Base-by-base conservation (phyloP, 1,140 invertebrate genomes). In the Drosophila mojavensis region DNA sequence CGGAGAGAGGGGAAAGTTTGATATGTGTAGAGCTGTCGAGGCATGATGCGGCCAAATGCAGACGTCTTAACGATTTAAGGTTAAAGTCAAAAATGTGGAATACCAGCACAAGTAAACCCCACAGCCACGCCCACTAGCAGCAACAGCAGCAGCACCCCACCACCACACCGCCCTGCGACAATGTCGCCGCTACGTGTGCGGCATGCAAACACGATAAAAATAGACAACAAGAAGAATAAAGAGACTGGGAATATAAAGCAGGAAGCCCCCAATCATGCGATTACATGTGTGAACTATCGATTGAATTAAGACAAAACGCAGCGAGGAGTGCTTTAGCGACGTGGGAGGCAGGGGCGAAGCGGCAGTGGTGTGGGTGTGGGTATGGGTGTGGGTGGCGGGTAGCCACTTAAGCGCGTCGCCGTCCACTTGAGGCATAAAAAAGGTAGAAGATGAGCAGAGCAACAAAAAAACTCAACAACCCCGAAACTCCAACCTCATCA, bases 201-300 rank as follows among this genome's bases (percentile, higher is more conserved):
- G 83, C 72, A 88, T 88, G 84, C 80, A 89, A 88, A 82, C 64
- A 59, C 7, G 39, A 59, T 48, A 61, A 53, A 77, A 67, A 45
- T 50, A 70, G 61, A 54, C 48, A 43, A 47, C 20, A 36, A 24
- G 24, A 43, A 55, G 65, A 20, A 26, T 62, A 43, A 58, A 65
- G 17, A 50, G 15, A 58, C 20, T 47, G 43, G 63, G 55, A 59
- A 60, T 71, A 71, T 33, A 78, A 75, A 75, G 74, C 69, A 88
- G 83, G 84, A 86, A 85, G 82, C 81, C 80, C 69, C 83, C 84
- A 85, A 88, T 78, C 83, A 79, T 83, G 80, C 80, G 83, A 88
- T 88, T 88, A 88, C 83, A 88, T 88, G 83, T 88, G 83, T 88
- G 83, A 88, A 88, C 83, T 88, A 88, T 88, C 83, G 83, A 88